A percentile compares a stretch with the other conserved stretches of the same genome.
These are phyloP conservation scores for Rallus crepitans DNA, from an alignment of 2,797 vertebrate species.

Conservation along the genomic window DNA sequence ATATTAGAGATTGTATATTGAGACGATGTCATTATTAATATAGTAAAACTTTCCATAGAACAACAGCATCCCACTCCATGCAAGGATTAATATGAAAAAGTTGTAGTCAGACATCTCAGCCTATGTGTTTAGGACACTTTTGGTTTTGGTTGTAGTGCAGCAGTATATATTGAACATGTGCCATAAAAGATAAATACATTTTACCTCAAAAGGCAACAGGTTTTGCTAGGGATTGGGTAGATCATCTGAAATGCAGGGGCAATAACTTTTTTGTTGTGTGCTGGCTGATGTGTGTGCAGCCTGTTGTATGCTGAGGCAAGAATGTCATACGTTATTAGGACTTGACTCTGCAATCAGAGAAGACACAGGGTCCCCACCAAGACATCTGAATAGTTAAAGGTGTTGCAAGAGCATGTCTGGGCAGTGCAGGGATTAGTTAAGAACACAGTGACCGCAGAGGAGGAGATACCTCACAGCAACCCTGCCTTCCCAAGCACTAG, in stretches of 20 bases:
- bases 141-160: constrained; percentile 55
- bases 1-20: constrained; percentile 73
- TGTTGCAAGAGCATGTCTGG: not conserved
- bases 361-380: not conserved
- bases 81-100: constrained; percentile 40
- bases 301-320: not conserved
- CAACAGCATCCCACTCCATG: constrained; percentile 53
- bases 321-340: not conserved
- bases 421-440: not conserved
- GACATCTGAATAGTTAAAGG: not conserved
- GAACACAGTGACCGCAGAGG: not conserved
- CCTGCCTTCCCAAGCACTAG: not conserved
- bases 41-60: constrained; percentile 52
- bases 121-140: constrained; percentile 51
- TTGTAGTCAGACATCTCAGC: constrained; percentile 55
- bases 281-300: not conserved
- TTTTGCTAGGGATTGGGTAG: not conserved
- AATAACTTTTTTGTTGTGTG: not conserved
- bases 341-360: not conserved
- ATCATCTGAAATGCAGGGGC: not conserved
- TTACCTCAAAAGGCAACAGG: constrained; percentile 63
- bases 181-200: constrained; percentile 67
- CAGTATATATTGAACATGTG: constrained; percentile 61
- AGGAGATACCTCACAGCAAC: not conserved
- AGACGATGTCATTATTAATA: constrained; percentile 59